Percentiles rank a stretch among this genome's conserved stretches.
These are phyloP conservation scores for Ferrisia virgata DNA, from an alignment of 2,888 invertebrate species.

Conservation along the genomic window DNA sequence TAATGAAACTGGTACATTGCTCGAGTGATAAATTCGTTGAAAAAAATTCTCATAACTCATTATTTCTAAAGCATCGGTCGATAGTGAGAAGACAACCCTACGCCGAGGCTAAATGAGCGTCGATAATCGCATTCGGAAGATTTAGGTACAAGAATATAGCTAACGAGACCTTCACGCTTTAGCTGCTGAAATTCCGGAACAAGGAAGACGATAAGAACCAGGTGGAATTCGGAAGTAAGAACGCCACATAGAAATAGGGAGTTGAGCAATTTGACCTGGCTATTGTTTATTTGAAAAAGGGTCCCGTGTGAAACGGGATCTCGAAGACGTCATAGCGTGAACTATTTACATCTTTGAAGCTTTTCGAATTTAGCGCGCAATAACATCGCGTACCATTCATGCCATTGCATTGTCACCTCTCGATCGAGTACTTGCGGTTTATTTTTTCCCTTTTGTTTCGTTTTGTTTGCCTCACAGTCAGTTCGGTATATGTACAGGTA, in stretches of 20 bases:
- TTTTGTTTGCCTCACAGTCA: neutral
- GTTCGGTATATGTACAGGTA: neutral
- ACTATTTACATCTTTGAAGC: slow-evolving; percentile 38
- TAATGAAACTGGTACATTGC: neutral
- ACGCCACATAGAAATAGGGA: slow-evolving; percentile 24
- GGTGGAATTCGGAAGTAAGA: slow-evolving; percentile 45
- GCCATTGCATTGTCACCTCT: slow-evolving; percentile 17
- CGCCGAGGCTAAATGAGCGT: neutral
- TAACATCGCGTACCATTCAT: slow-evolving; percentile 28
- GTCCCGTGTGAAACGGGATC: slow-evolving; percentile 43
- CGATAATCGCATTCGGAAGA: neutral
- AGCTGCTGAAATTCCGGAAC: slow-evolving; percentile 37
- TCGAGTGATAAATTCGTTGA: neutral
- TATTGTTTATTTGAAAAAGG: slow-evolving; percentile 34
- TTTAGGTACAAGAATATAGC: neutral
- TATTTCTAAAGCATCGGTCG: neutral
- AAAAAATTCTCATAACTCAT: slow-evolving; percentile 8
- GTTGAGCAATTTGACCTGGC: slow-evolving; percentile 45
- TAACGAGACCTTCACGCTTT: neutral
- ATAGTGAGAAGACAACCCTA: neutral
- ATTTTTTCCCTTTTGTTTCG: slow-evolving; percentile 2
- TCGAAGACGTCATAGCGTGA: slow-evolving; percentile 42
- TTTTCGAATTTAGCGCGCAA: slow-evolving; percentile 14
- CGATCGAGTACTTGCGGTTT: slow-evolving; percentile 28
- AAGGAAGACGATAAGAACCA: slow-evolving; percentile 43